Conservation (phyloP, 2,797 vertebrate species). For the Paratrypauchen microcephalus region DNA sequence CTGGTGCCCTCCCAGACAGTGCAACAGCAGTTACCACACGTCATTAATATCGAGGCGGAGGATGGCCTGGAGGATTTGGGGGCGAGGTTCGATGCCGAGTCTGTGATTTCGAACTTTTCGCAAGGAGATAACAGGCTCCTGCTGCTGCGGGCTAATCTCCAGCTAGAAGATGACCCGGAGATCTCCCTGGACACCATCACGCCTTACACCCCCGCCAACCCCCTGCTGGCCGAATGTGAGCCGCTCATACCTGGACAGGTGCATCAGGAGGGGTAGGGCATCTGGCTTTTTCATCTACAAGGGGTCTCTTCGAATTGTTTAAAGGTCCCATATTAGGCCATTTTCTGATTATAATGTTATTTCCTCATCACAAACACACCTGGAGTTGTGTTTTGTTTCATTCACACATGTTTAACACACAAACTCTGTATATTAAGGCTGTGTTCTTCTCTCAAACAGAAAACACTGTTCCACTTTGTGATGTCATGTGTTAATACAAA, state of each 20-base stretch:
- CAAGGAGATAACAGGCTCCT: conserved; percentile 26
- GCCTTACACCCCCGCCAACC: conserved; percentile 45
- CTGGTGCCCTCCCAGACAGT: conserved; percentile 45
- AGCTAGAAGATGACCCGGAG: conserved; percentile 63
- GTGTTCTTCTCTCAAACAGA: too few species aligned
- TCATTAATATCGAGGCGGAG: conserved; percentile 6
- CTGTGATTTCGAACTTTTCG: conserved; percentile 55
- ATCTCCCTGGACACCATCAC: conserved; percentile 69
- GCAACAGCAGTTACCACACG: conserved; percentile 18
- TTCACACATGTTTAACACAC: too few species aligned
- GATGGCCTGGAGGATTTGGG: conserved; percentile 48
- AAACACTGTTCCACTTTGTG: too few species aligned
- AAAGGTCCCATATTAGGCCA: background rate
- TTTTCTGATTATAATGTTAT: background rate
- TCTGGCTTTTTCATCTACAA: background rate
- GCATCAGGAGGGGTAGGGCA: conserved; percentile 28
- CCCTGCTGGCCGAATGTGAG: conserved; percentile 52
- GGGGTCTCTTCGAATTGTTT: background rate
- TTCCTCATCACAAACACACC: too few species aligned
- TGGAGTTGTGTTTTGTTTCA: too few species aligned
- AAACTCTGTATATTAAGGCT: too few species aligned
- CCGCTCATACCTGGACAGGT: conserved; percentile 64
- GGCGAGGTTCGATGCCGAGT: conserved; percentile 54
- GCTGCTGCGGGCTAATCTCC: conserved; percentile 60
- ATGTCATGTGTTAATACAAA: too few species aligned